phyloP scores from a whole-genome alignment of 64 coral and sea anemone genomes.

The Montipora sp. region DNA sequence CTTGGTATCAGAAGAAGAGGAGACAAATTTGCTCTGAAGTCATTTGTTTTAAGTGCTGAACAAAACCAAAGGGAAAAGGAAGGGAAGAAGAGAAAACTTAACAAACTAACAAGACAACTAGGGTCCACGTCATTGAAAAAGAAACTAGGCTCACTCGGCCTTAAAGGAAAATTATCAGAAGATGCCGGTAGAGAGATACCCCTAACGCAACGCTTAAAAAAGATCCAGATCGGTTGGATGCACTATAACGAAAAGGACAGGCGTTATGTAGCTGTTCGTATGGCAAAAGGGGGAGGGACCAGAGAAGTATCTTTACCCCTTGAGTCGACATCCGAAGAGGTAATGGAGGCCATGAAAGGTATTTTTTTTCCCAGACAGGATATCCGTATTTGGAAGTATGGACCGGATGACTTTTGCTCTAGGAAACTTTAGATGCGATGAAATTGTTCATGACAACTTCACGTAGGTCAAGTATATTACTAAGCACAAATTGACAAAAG shows the following conservation, averaged over 20 bases:
- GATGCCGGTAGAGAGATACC: not conserved
- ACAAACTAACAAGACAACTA: too few species aligned
- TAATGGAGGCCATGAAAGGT: not conserved
- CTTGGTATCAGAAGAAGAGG: not conserved
- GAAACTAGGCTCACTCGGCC: not conserved
- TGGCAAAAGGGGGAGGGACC: constrained; percentile 23
- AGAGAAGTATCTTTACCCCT: constrained; percentile 14
- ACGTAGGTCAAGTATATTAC: constrained; percentile 16
- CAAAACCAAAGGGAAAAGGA: not conserved
- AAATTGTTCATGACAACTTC: not conserved
- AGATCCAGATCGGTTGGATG: constrained; percentile 37
- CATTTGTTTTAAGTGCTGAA: not conserved
- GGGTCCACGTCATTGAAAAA: not conserved
- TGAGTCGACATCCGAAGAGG: not conserved
- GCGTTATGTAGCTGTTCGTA: constrained; percentile 23
- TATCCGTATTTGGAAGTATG: not conserved
- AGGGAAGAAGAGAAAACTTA: not conserved
- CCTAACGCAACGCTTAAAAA: not conserved
- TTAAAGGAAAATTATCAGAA: not conserved
- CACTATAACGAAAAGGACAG: constrained; percentile 10
- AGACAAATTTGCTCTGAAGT: not conserved
- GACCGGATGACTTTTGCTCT: constrained; percentile 11
- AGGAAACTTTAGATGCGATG: constrained; percentile 30
- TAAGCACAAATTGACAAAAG: constrained; percentile 11
- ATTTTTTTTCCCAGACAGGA: constrained; percentile 29